Base-by-base conservation (phyloP, 2,797 vertebrate genomes). In the Myotis planiceps region DNA sequence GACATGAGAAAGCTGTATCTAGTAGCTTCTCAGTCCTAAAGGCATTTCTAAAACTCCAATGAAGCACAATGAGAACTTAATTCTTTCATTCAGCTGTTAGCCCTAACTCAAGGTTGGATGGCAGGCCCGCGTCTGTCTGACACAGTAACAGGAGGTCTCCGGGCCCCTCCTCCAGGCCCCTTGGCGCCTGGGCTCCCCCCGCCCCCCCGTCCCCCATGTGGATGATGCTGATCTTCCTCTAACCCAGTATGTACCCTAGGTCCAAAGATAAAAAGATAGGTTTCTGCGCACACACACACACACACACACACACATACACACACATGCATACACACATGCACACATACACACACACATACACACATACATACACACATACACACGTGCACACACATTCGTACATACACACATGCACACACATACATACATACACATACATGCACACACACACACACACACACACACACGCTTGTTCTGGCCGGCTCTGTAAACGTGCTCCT, bases 31-130 rank as follows among this genome's bases (percentile, higher is more conserved):
- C 97, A 96, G 60, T 86, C 19, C 93, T 51, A 13, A 87, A 84
- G 92, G 49, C 93, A 94, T 86, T 91, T 96, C 93, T 96, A 47
- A 85, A 93, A 98, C 97, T 98, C 94, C 96, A 37, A 92, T 65
- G 91, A 97, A 98, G 14, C 90, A 92, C 95, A 97, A 88, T 97
- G 94, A 96, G 96, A 97, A 98, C 97, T 98, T 96, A 97, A 98
- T 98, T 98, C 97, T 96, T 98, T 97, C 93, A 39, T 97, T 98
- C 97, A 27, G 88, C 34, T 82, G 93, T 97, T 94, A 92, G 94
- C 97, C 96, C 97, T 98, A 94, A 98, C 95, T 97, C 98, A 98
- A 25, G 97, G 97, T 96, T 98, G 94, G 87, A 95, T 97, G 98
- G 97, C 97, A 98, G 98, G 97, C 97, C 97, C 91, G n/a, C 82